Evolutionary conservation across 2,797 vertebrate species (phyloP), one percentile per base, ranked within the genome.

Genomic region (Staurois parvus): DNA sequence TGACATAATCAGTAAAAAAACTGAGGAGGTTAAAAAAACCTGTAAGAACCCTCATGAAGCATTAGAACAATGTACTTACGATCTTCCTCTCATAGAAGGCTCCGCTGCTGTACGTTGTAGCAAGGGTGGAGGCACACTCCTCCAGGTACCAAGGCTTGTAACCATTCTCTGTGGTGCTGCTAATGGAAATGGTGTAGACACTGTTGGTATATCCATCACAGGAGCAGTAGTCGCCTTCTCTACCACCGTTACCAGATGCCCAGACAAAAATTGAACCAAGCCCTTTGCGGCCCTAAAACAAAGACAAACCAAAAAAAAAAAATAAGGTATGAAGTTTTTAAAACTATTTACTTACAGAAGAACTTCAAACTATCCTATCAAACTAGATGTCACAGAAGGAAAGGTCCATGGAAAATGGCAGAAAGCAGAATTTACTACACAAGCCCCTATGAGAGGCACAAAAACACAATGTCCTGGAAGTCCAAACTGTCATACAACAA

Each of bases 151-250:
- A 96, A 0, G 95, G 95, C 79, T 94, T 94, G 88, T 95, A 90
- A 76, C 94, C 95, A 0, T 94, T 94, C 91, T 96, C 95, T 0
- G 94, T 96, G 84, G 94, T 94, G 87, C 94, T 95, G 91, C 94
- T 95, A 70, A 96, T 91, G 1, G 95, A 96, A 89, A 96, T 93
- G 45, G 94, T 96, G 88, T 95, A 95, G 91, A 96, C 94, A 89
- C 94, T 95, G 90, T 96, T 95, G 91, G 95, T 95, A 88, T 96
- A 96, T 52, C 95, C 95, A 0, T 95, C 95, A 0, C 95, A 96
- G 19, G 95, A 95, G 86, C 95, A 96, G 88, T 96, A 91, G 76
- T 96, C 95, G 0, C 94, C 93, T 68, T 94, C 94, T 87, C 94
- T 87, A 85, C 95, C 95, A 0, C 95, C 95, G 0, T 96, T 96